Base-by-base conservation (phyloP, 35 echinoderm and acorn worm genomes). In the Anneissia japonica region DNA sequence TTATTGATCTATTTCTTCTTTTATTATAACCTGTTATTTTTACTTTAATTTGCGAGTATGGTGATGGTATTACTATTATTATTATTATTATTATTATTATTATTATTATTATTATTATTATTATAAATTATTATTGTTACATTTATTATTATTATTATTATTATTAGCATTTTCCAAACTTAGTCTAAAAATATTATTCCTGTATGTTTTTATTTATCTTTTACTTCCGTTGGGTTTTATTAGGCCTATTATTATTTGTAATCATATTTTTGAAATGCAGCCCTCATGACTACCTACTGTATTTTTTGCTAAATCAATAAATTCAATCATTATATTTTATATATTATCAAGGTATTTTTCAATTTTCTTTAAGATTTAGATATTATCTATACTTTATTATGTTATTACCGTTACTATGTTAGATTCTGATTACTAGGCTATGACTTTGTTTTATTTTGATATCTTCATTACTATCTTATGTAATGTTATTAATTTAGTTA, bases 11-110 rank as follows among this genome's bases (percentile, higher is more conserved):
- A n/a, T n/a, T n/a, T n/a, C n/a, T n/a, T n/a, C n/a, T n/a, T n/a
- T n/a, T n/a, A n/a, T n/a, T n/a, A n/a, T n/a, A n/a, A n/a, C n/a
- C n/a, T n/a, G n/a, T n/a, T n/a, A n/a, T n/a, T n/a, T n/a, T n/a
- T n/a, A n/a, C n/a, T n/a, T n/a, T n/a, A n/a, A n/a, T n/a, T n/a
- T n/a, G n/a, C n/a, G n/a, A n/a, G n/a, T n/a, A n/a, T n/a, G n/a
- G n/a, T n/a, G n/a, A n/a, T n/a, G n/a, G n/a, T 64, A 64, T 64
- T 64, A 64, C n/a, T 64, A 64, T 64, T 64, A 64, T 64, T 64
- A 64, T 64, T 64, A 64, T 64, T 64, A 64, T 64, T 64, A 64
- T 64, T 64, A 64, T 64, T 64, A 64, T 64, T 64, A 64, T 64
- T 64, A 64, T 64, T 64, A 64, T 64, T 64, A 64, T 64, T 64